Conservation (phyloP, 1,140 invertebrate genomes). For the Atta cephalotes region DNA sequence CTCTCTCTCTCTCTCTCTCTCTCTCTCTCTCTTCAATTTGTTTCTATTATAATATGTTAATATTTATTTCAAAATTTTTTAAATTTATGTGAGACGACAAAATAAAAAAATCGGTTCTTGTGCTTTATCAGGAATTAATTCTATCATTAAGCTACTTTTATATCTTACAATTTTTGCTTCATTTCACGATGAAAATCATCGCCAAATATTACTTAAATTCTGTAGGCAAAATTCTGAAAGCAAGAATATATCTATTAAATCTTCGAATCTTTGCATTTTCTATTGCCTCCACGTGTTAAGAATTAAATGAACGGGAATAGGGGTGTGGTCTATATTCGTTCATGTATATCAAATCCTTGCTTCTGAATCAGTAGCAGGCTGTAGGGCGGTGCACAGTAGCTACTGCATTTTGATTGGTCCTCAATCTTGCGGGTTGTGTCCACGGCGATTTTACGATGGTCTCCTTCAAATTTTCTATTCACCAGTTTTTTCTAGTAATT, state of each 20-base stretch:
- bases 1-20: no score
- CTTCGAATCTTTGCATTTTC: background rate
- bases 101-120: background rate
- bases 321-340: slow-evolving; percentile 80
- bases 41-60: background rate
- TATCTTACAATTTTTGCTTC: background rate
- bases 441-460: slow-evolving; percentile 9
- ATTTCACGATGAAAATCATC: background rate
- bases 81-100: background rate
- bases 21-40: background rate
- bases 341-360: slow-evolving; percentile 59
- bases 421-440: slow-evolving; percentile 10
- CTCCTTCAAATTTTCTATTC: background rate
- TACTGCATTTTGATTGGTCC: slow-evolving; percentile 83
- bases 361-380: slow-evolving; percentile 83
- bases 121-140: background rate
- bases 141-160: background rate
- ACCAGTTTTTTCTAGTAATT: background rate
- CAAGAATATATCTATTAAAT: background rate
- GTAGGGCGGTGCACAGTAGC: slow-evolving; percentile 85
- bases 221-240: background rate
- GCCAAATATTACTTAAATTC: background rate
- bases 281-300: background rate
- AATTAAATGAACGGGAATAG: slow-evolving; percentile 76
- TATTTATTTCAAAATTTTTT: background rate